These are phyloP conservation scores for Drosophila picticornis DNA, from an alignment of 2,888 invertebrate genomes.

Conservation along the genomic window DNA sequence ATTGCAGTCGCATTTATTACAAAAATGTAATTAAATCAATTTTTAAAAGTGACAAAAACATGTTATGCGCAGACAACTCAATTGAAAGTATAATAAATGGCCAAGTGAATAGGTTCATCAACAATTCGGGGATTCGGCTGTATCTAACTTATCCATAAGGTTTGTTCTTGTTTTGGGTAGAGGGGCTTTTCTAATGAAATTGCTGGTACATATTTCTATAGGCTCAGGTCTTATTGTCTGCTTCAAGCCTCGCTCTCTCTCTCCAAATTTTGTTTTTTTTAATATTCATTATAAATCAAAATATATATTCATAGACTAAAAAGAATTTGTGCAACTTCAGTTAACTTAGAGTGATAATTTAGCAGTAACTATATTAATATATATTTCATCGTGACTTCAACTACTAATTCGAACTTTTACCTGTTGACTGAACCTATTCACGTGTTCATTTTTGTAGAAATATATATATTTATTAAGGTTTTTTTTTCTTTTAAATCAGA, in stretches of 20 bases:
- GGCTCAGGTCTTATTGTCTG: constrained; percentile 24
- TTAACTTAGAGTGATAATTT: neutral
- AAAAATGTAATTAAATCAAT: constrained; percentile 51
- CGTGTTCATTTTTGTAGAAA: constrained; percentile 32
- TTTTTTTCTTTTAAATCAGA: constrained; percentile 17
- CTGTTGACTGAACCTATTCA: constrained; percentile 38
- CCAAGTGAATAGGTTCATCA: constrained; percentile 46
- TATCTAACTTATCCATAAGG: neutral
- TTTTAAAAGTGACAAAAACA: constrained; percentile 36
- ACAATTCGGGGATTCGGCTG: neutral
- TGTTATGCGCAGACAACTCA: constrained; percentile 16
- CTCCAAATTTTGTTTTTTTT: neutral
- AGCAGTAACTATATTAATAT: neutral
- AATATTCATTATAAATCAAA: neutral
- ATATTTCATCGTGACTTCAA: neutral
- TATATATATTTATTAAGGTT: constrained; percentile 33
- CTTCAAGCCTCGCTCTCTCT: constrained; percentile 7
- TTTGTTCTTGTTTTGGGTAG: neutral
- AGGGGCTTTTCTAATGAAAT: constrained; percentile 4
- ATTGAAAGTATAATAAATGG: constrained; percentile 19
- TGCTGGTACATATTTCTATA: neutral
- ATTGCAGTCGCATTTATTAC: constrained; percentile 36
- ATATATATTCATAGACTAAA: neutral
- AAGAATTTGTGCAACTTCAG: neutral
- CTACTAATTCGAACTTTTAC: neutral